Evolutionary conservation across 2,797 vertebrate genomes (phyloP).

Genomic region (Malacoraja senta): DNA sequence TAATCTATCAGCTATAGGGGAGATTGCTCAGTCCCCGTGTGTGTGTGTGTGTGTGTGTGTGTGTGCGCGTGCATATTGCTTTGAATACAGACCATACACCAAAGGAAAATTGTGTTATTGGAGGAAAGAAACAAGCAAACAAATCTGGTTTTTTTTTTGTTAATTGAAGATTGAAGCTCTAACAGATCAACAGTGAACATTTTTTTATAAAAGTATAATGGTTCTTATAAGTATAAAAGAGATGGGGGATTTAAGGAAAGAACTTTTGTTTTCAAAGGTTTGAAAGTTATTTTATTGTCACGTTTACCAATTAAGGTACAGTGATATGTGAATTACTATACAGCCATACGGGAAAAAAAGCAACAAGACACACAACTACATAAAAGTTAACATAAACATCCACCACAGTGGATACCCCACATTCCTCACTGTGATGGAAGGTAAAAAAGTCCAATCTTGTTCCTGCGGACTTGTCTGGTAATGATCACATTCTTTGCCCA

Average conservation of each 20-base stretch:
- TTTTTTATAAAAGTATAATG: neutral
- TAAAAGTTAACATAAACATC: too few relatives aligned
- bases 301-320: too few relatives aligned
- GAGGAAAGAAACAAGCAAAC: neutral
- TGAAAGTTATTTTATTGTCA: too few relatives aligned
- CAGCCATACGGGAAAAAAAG: too few relatives aligned
- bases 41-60: neutral
- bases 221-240: neutral
- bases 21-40: neutral
- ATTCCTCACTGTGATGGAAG: too few relatives aligned
- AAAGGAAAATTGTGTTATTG: neutral
- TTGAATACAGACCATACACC: conserved; percentile 14
- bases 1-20: conserved; percentile 63
- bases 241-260: neutral
- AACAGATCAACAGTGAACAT: neutral
- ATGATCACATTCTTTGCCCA: too few relatives aligned
- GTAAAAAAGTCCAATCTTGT: too few relatives aligned
- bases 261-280: neutral
- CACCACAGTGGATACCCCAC: too few relatives aligned
- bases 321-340: too few relatives aligned
- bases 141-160: neutral
- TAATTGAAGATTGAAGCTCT: neutral
- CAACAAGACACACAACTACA: too few relatives aligned
- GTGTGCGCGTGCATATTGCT: neutral
- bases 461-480: too few relatives aligned